Conservation (phyloP, 1,140 invertebrate species). For the Melitaea cinxia region DNA sequence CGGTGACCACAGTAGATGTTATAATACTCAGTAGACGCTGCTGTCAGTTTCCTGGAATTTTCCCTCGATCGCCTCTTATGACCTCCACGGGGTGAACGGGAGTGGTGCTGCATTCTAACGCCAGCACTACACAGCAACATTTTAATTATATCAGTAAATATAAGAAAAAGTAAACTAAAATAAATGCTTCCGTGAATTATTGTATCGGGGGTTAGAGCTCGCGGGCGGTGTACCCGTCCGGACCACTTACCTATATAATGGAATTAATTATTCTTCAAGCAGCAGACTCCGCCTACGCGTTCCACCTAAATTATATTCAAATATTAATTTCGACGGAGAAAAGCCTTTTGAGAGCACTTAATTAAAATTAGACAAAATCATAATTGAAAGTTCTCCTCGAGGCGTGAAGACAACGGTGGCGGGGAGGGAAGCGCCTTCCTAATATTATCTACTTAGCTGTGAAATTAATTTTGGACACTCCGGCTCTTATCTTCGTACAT, state of each 20-base stretch:
- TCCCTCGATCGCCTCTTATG: no score
- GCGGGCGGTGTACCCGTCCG: constrained; percentile 35
- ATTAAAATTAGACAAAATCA: constrained; percentile 82
- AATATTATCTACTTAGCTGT: constrained; percentile 78
- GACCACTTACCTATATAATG: constrained; percentile 48
- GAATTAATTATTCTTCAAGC: constrained; percentile 78
- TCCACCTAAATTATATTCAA: constrained; percentile 80
- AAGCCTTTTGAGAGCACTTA: constrained; percentile 80
- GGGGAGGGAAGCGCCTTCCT: constrained; percentile 62
- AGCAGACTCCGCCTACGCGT: constrained; percentile 69
- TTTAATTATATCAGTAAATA: not conserved
- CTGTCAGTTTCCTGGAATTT: no score
- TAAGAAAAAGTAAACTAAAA: constrained; percentile 12
- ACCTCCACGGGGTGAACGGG: no score
- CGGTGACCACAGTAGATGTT: no score
- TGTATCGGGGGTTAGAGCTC: constrained; percentile 26
- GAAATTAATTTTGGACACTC: constrained; percentile 70
- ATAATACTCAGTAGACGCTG: no score
- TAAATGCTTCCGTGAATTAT: constrained; percentile 24
- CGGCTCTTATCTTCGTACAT: constrained; percentile 49
- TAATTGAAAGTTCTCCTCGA: constrained; percentile 81
- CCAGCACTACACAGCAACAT: no score
- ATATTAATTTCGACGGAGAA: constrained; percentile 80
- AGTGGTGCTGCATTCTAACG: no score
- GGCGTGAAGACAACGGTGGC: constrained; percentile 73